Base-by-base conservation (phyloP, 2,888 invertebrate genomes). In the Dichetophora obliterata region DNA sequence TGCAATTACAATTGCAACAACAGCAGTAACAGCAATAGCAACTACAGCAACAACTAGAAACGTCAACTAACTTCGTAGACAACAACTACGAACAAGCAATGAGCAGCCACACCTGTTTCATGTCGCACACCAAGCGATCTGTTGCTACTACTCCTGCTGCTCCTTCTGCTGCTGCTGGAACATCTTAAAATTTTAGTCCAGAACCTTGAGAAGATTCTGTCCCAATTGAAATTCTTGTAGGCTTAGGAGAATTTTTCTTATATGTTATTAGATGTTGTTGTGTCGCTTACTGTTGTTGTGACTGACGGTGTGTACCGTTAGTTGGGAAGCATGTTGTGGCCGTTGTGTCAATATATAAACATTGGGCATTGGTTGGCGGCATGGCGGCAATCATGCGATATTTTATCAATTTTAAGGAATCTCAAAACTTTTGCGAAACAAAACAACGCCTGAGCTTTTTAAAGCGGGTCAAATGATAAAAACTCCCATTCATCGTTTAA, bases 61-160 rank as follows among this genome's bases (percentile, higher is more conserved):
- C 43, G 43, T 43, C 43, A 43, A 22, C 19, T 11, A 48, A 43
- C 66, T 22, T 16, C 3, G 22, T 6, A 8, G 22, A 37, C 57
- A 37, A 24, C 59, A 37, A 34, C 66, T 22, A n/a, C 43, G 14
- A 43, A 24, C 37, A 4, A 71, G 22, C 16, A 43, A 52, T 37
- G 24, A 48, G 50, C 61, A 73, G 73, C 74, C 74, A 74, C 74
- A 74, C 74, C 74, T 74, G 74, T 74, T 74, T 65, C 74, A 66
- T 74, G 74, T 66, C 74, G 65, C 66, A 65, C 37, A 57, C 71
- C 48, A 63, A 31, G 54, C n/a, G 14, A 43, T 5, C 11, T n/a
- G 34, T 63, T 63, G 63, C 34, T 63, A 34, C 34, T 54, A 63
- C 31, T 27, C 31, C 31, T 63, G 63, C 24, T 24, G 37, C 50